Conservation (phyloP, 2,797 vertebrate species). For the Hybognathus amarus region DNA sequence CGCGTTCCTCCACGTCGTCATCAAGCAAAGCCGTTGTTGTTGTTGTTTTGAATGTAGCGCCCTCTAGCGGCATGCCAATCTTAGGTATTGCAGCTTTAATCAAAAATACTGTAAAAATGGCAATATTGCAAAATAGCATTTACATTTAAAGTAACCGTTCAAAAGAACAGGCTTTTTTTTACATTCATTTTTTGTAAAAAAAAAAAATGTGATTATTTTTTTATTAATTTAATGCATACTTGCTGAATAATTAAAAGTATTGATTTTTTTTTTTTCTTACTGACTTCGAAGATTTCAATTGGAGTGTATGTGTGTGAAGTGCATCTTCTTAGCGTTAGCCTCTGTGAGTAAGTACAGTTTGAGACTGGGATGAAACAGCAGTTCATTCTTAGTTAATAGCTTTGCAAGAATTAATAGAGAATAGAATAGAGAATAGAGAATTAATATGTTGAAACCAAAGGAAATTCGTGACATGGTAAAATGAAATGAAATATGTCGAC, state of each 20-base stretch:
- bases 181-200: background rate
- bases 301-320: constrained; percentile 17
- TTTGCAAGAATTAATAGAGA: constrained; percentile 4
- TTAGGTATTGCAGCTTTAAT: no score
- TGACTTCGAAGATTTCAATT: background rate
- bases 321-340: background rate
- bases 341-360: constrained; percentile 4
- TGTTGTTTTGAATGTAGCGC: no score
- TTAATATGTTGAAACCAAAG: background rate
- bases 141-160: background rate
- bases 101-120: background rate
- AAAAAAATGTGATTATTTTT: background rate
- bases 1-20: no score
- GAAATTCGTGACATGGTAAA: background rate
- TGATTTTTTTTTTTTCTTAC: no score
- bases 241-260: background rate
- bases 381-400: constrained; percentile 14
- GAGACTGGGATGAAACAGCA: background rate
- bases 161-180: background rate
- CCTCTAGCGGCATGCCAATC: no score
- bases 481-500: background rate
- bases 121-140: background rate
- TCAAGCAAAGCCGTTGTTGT: no score
- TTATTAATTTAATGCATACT: background rate
- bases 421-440: no score